A percentile compares a stretch with the other conserved stretches of the same genome.
phyloP scores from a whole-genome alignment of 2,113 vertebrate species.

The Pteronura brasiliensis region DNA sequence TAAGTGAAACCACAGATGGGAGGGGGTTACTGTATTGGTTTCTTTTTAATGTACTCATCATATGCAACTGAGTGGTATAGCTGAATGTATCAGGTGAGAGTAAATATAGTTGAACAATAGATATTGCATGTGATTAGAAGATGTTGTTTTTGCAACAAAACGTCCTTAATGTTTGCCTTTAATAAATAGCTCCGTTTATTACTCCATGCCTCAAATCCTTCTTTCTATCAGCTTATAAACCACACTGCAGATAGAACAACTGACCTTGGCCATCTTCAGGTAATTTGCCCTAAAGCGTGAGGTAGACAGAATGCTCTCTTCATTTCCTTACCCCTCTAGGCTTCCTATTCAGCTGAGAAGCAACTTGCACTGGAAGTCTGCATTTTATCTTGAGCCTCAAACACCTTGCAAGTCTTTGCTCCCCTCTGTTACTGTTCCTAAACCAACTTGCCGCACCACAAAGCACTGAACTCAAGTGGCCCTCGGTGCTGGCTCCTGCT shows the following conservation, averaged over 20 bases:
- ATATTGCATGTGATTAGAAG: background rate
- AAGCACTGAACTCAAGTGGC: slow-evolving; percentile 83
- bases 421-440: slow-evolving; percentile 74
- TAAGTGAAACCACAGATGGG: background rate
- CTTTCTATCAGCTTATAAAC: background rate
- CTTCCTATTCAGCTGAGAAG: slow-evolving; percentile 79
- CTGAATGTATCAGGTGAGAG: background rate
- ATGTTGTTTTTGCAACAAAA: background rate
- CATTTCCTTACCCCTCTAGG: slow-evolving; percentile 72
- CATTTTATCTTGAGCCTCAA: slow-evolving; percentile 82
- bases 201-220: background rate
- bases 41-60: background rate
- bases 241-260: background rate
- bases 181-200: background rate
- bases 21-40: no score
- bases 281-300: slow-evolving; percentile 18
- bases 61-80: background rate
- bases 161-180: background rate
- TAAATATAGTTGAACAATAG: background rate
- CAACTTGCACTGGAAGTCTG: slow-evolving; percentile 74
- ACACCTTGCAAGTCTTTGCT: slow-evolving; percentile 80
- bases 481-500: slow-evolving; percentile 73
- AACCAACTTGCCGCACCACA: slow-evolving; percentile 75
- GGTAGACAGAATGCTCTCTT: slow-evolving; percentile 74
- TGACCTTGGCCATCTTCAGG: slow-evolving; percentile 79